Conservation (phyloP, 2,888 invertebrate species). For the Dynastes hyllus region DNA sequence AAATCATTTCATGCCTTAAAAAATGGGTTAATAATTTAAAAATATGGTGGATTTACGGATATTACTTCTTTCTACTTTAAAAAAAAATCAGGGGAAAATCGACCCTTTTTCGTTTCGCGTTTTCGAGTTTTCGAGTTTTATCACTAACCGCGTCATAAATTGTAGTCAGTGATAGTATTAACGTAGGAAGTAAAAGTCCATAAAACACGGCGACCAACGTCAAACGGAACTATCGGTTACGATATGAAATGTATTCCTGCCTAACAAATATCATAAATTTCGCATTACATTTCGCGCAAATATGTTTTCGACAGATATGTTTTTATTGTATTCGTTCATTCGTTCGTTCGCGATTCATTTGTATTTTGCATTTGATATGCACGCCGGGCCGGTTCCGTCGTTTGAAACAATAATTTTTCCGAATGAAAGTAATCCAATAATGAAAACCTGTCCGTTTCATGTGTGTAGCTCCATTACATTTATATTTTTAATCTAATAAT, state of each 20-base stretch:
- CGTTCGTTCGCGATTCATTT: constrained; percentile 39
- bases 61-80: too few species aligned
- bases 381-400: constrained; percentile 13
- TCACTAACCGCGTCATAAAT: constrained; percentile 22
- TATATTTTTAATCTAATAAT: constrained; percentile 21
- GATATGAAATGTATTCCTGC: constrained; percentile 46
- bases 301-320: constrained; percentile 48
- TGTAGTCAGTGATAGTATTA: constrained; percentile 38
- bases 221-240: constrained; percentile 47
- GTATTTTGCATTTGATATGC: constrained; percentile 30
- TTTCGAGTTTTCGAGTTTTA: constrained; percentile 8
- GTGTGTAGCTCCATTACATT: background rate
- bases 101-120: constrained; percentile 6
- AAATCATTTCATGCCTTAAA: too few species aligned
- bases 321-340: constrained; percentile 42
- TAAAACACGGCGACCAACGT: constrained; percentile 43
- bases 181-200: constrained; percentile 47
- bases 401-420: constrained; percentile 34
- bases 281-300: constrained; percentile 45
- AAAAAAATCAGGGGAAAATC: background rate
- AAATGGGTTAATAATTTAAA: too few species aligned
- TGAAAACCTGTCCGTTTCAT: constrained; percentile 22
- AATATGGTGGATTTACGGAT: too few species aligned
- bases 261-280: constrained; percentile 47
- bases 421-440: constrained; percentile 20